Percentiles rank a stretch among this genome's conserved stretches.
Conservation (phyloP, 2,888 invertebrate genomes). For the Ischnus inquisitorius region DNA sequence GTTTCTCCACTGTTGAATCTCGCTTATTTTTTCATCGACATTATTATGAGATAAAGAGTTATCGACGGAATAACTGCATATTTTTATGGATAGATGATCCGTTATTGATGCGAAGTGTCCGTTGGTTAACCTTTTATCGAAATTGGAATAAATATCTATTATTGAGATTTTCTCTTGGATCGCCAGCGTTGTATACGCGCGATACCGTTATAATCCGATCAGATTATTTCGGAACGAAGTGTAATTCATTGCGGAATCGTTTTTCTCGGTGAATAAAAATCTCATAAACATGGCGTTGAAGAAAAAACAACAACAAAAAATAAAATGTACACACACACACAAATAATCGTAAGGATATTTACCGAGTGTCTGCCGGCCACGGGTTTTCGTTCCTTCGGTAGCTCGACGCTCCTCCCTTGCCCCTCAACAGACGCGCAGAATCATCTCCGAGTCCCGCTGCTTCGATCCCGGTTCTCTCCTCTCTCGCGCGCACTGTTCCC, state of each 20-base stretch:
- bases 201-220: too few relatives aligned
- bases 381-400: conserved; percentile 36
- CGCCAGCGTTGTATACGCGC: too few relatives aligned
- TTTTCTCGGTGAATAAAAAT: background rate
- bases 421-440: conserved; percentile 76
- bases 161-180: too few relatives aligned
- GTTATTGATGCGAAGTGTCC: too few relatives aligned
- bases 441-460: conserved; percentile 73
- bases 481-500: conserved; percentile 41
- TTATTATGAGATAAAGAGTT: too few relatives aligned
- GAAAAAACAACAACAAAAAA: background rate
- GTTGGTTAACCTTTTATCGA: too few relatives aligned
- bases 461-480: conserved; percentile 71
- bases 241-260: background rate
- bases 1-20: too few relatives aligned
- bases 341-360: conserved; percentile 27
- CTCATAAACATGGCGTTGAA: background rate
- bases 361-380: conserved; percentile 49
- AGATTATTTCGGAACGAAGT: too few relatives aligned
- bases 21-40: too few relatives aligned
- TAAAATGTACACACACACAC: conserved; percentile 5
- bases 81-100: too few relatives aligned
- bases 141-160: too few relatives aligned
- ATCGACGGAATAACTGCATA: too few relatives aligned
- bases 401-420: conserved; percentile 48